Base-by-base conservation (phyloP, 35 echinoderm and acorn worm species). In the Amphiura filiformis region DNA sequence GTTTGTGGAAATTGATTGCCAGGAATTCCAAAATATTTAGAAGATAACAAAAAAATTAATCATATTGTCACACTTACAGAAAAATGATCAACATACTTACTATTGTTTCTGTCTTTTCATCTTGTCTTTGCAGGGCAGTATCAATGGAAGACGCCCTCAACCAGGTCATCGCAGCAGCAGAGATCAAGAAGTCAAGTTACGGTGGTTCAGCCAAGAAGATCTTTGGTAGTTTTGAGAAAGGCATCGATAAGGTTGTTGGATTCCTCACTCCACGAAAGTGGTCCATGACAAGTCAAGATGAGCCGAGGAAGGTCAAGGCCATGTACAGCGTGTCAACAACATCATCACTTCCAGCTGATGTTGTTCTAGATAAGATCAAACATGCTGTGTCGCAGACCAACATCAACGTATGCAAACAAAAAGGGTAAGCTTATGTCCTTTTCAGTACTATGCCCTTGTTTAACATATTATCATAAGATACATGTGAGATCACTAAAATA, bases 181-280 rank as follows among this genome's bases (percentile, higher is more conserved):
- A 90, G 0, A 86, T 93, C 1, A 88, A 90, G 47, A 93, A 93
- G 47, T 57, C 81, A 20, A 90, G 88, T 18, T 56, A 88, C 7
- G 79, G 84, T 26, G 90, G 93, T 15, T 99, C 96, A 5, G 96
- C 96, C 22, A 99, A 99, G 81, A 99, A 99, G 39, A 89, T 99
- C 78, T 90, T 99, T 37, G 96, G 96, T 34, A 99, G 96, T 75
- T 99, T 99, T 95, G 96, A 99, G 77, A 99, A 94, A 56, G 93
- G 96, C 28, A 84, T 99, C n/a, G 93, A 99, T 75, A 99, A 93
- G 40, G 90, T 99, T 56, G 92, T 94, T 18, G 96, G 91, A 35
- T 80, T 94, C 15, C 33, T 99, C 23, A 92, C 96, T 2, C 96
- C 96, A 13, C 65, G 90, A 81, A 99, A 92, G 75, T 57, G 93